Percentiles rank a stretch among this genome's conserved stretches.
Conservation (phyloP, 2,888 invertebrate species). For the Lucinisca nassula region DNA sequence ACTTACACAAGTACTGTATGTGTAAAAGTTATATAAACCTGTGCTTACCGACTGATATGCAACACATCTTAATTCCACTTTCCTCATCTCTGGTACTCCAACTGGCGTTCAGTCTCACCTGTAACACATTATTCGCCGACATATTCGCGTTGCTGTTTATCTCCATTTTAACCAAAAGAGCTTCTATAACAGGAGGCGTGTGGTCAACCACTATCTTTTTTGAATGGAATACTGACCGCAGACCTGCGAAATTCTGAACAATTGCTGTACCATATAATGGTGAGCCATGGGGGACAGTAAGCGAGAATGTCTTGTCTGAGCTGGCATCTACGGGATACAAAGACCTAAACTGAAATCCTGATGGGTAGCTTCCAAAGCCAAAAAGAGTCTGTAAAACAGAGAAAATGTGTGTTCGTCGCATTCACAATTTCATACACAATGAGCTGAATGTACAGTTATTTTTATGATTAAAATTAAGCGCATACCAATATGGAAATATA, state of each 20-base stretch:
- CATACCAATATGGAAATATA: no score
- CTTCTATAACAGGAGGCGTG: conserved; percentile 62
- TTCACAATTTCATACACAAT: no score
- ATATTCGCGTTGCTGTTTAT: neutral
- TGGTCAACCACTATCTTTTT: conserved; percentile 64
- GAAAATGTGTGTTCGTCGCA: no score
- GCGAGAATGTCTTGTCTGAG: conserved; percentile 16
- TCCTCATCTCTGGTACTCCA: conserved; percentile 42
- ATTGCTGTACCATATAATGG: conserved; percentile 60
- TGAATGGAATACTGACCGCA: conserved; percentile 52
- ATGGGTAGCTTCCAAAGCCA: conserved; percentile 55
- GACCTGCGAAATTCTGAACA: conserved; percentile 69
- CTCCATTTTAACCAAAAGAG: neutral
- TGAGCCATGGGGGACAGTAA: conserved; percentile 58
- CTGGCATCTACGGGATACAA: conserved; percentile 25
- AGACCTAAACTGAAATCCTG: conserved; percentile 52
- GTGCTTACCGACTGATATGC: conserved; percentile 35
- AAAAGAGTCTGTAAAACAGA: neutral
- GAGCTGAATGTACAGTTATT: no score
- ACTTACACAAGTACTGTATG: no score
- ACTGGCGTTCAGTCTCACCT: neutral
- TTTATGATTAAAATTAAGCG: no score
- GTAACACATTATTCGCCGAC: neutral
- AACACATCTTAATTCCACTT: conserved; percentile 39
- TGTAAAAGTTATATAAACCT: no score